Percentiles rank a stretch among this genome's conserved stretches.
Evolutionary conservation across 2,113 vertebrate species (phyloP).

Genomic region (Hystrix brachyura): DNA sequence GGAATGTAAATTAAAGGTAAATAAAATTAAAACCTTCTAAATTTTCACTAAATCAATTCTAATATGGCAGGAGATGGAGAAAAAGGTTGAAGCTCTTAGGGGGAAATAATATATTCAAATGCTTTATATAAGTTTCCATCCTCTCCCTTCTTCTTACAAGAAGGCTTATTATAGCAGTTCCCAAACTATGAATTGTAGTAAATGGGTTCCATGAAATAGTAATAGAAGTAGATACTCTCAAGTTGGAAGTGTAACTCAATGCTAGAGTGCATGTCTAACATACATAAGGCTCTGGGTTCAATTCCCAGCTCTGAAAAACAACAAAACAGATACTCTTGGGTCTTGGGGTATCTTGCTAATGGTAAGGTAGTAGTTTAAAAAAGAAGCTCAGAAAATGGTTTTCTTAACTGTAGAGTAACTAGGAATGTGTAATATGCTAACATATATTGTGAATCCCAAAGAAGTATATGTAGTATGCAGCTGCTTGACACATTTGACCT

Average conservation of each 20-base stretch:
- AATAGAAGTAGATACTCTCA: background rate
- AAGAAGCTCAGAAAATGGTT: background rate
- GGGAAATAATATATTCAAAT: background rate
- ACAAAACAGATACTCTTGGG: background rate
- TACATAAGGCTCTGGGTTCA: background rate
- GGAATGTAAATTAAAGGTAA: slow-evolving; percentile 9
- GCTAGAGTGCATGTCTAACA: background rate
- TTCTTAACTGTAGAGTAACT: background rate
- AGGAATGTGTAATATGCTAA: background rate
- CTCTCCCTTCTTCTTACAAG: background rate
- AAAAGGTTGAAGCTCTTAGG: background rate
- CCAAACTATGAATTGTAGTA: background rate
- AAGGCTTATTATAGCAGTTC: background rate
- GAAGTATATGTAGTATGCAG: background rate
- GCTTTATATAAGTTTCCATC: background rate
- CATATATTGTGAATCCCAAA: background rate
- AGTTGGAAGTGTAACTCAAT: background rate
- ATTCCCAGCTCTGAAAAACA: background rate
- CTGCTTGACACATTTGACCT: background rate
- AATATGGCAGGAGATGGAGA: background rate
- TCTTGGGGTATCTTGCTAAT: background rate
- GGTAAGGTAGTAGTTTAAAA: background rate
- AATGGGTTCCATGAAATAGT: background rate
- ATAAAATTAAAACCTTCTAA: background rate
- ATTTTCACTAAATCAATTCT: background rate